Evolutionary conservation across 2,888 invertebrate species (phyloP).

Genomic region (Andrena flavipes): DNA sequence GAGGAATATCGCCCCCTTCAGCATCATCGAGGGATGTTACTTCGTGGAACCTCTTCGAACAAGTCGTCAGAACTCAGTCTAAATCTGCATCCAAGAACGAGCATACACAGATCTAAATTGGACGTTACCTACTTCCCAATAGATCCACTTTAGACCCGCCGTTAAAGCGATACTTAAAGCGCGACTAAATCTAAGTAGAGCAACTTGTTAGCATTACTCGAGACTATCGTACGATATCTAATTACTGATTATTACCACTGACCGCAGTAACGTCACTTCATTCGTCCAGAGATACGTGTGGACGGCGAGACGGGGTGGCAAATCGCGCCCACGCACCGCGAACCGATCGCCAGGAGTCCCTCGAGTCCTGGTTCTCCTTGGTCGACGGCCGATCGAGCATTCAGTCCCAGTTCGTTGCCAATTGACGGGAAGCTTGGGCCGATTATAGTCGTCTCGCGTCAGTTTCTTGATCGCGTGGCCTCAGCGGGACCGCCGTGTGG

Average conservation of each 20-base stretch:
- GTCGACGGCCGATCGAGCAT: constrained; percentile 47
- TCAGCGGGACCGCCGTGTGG: constrained; percentile 2
- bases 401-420: constrained; percentile 34
- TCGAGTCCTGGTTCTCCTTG: constrained; percentile 55
- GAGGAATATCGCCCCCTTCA: constrained; percentile 69
- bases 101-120: neutral
- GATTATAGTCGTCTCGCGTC: constrained; percentile 4
- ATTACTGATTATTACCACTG: constrained; percentile 5
- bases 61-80: constrained; percentile 28
- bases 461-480: constrained; percentile 14
- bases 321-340: constrained; percentile 19
- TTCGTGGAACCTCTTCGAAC: neutral
- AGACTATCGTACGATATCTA: neutral
- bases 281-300: constrained; percentile 7
- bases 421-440: constrained; percentile 2
- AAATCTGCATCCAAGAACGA: constrained; percentile 9
- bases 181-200: too few species aligned
- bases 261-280: constrained; percentile 8
- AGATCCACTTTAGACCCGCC: too few species aligned
- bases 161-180: too few species aligned
- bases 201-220: neutral
- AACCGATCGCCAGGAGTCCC: constrained; percentile 45
- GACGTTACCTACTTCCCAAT: too few species aligned
- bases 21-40: constrained; percentile 67
- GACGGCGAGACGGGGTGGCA: constrained; percentile 9